phyloP scores from a whole-genome alignment of 2,113 vertebrate genomes.

The Mesitornis unicolor region DNA sequence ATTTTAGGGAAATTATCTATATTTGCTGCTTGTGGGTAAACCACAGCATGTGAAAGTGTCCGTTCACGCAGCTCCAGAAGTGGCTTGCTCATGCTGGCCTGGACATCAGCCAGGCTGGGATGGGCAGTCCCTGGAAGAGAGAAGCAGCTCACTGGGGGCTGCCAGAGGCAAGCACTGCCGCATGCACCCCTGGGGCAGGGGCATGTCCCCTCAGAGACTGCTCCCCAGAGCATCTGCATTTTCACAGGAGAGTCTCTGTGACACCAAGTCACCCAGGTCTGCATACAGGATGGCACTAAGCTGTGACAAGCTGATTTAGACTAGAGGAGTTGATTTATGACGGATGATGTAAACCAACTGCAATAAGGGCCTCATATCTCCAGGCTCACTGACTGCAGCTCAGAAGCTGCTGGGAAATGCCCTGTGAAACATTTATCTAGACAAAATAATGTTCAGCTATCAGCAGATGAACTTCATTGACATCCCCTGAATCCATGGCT shows the following conservation, averaged over 20 bases:
- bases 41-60: not conserved
- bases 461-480: not conserved
- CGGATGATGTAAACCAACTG: not conserved
- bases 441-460: not conserved
- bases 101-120: not conserved
- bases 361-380: not conserved
- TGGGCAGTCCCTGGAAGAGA: not conserved
- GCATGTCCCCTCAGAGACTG: not conserved
- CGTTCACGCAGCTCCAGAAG: not conserved
- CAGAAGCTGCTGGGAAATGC: conserved; percentile 18
- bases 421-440: not conserved
- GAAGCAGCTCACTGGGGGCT: not conserved
- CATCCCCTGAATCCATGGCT: not conserved
- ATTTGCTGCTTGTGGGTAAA: not conserved
- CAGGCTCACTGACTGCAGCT: not conserved
- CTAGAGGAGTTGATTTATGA: not conserved
- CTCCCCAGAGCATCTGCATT: not conserved
- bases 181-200: fast-evolving
- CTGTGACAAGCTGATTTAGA: not conserved
- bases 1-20: not conserved
- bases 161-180: not conserved
- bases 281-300: fast-evolving
- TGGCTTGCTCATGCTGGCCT: not conserved
- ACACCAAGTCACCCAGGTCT: not conserved
- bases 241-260: not conserved